Evolutionary conservation across 2,797 vertebrate genomes (phyloP), one percentile per base, ranked within the genome.

Genomic region (Sphenodon punctatus): DNA sequence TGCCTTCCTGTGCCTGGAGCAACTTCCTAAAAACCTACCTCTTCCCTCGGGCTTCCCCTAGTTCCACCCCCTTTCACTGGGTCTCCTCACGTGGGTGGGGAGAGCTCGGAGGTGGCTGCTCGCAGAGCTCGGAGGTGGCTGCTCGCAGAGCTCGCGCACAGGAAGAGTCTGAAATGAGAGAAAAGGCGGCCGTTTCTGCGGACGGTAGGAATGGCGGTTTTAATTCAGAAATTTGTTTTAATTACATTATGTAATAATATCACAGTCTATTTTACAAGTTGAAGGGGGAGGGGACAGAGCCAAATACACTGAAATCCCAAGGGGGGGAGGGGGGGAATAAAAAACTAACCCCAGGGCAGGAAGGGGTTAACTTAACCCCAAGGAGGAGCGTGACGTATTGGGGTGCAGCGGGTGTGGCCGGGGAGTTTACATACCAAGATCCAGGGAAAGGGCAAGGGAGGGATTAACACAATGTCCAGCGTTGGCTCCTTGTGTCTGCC

Each of bases 261-360:
- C 92, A 94, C 88, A 93, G 94, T 94, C 95, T 96, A 96, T 96
- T 95, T 96, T 96, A 96, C 95, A 96, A 95, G 93, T 93, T 92
- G 67, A 70, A n/a, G 25, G n/a, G 27, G 16, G 49, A 32, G 51
- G 7, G 19, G 91, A 93, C 68, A 76, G 93, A 92, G 94, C 92
- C 93, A 78, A 61, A 90, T 87, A 89, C 76, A 89, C 43, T 80
- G 88, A 87, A 91, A 91, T 63, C 79, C 88, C 43, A 19, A 88
- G 67, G 91, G 85, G 68, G 34, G 36, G 71, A 89, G 87, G 27
- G 16, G 88, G 78, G 89, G 82, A 76, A 71, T 78, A 89, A 90
- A 93, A 93, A 91, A 83, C 91, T 94, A 94, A 93, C 80, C 41
- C 36, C 75, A 86, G 91, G 84, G 82, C 83, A 89, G 27, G 60